Evolutionary conservation across 2,888 invertebrate species (phyloP), one percentile per base, ranked within the genome.

Genomic region (Lottia gigantea): DNA sequence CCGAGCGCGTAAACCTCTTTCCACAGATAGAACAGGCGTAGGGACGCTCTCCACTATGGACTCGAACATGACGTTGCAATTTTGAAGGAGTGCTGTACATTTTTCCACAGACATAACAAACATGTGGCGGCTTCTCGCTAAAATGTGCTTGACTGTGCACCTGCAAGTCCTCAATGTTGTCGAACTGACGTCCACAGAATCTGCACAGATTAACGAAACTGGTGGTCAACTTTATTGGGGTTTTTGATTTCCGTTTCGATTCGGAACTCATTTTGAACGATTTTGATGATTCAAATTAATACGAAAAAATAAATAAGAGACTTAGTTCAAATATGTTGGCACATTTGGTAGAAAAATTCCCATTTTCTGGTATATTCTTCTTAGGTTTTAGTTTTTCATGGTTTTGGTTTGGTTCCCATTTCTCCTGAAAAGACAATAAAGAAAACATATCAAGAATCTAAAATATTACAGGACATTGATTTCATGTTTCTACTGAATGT

Each of bases 1-100:
- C 83, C n/a, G 81, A 81, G 4, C 83, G 76, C 11, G 82, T 81
- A 70, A 83, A 83, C 45, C 81, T 67, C 12, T 80, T 74, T 8
- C 82, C 82, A 72, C 83, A 83, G n/a, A 82, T 72, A 25, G 76
- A 71, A 65, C 83, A 83, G 6, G 80, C 75, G 63, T 82, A 83
- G 0, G 83, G 83, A 14, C 81, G 74, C 26, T 83, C 83, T 0
- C 83, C 83, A 47, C 81, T 82, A 71, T 83, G 83, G 4, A 82
- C 82, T 19, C 83, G 74, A 0, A 82, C 83, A 71, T 83, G 83
- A 11, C 83, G 78, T 71, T 82, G 82, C 15, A 83, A 76, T 73
- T 82, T 82, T 23, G 83, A 83, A 45, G 82, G 81, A 8, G 83
- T 82, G 31, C 80, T 77, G 71, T 82, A 82, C 11, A 78, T 77